These are phyloP conservation scores for Astatoreochromis straeleni DNA, from an alignment of 2,113 vertebrate species.

Conservation along the genomic window DNA sequence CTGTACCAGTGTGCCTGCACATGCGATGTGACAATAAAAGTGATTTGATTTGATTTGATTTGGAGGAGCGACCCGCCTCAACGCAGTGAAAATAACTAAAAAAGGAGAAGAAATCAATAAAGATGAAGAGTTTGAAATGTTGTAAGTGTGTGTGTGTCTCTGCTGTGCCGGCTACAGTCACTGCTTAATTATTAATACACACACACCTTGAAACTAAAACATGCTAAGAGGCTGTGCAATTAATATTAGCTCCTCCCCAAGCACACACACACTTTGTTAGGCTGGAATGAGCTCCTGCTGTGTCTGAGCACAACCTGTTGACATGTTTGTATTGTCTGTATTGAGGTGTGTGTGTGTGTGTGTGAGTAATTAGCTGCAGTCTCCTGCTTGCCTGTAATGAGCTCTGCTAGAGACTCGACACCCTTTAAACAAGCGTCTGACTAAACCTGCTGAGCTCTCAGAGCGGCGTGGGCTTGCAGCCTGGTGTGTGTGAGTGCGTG, in stretches of 20 bases:
- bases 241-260: constrained; percentile 39
- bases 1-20: too few species aligned
- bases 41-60: too few species aligned
- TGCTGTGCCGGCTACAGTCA: not conserved
- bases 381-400: constrained; percentile 48
- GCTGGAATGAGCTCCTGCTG: constrained; percentile 38
- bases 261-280: constrained; percentile 28
- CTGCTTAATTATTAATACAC: constrained; percentile 62
- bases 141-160: not conserved
- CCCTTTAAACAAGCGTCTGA: not conserved
- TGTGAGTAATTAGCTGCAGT: constrained; percentile 17
- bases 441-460: not conserved
- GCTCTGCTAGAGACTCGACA: not conserved
- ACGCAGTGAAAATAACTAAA: not conserved
- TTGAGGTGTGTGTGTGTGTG: not conserved
- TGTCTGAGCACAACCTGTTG: constrained; percentile 38
- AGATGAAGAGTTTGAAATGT: not conserved
- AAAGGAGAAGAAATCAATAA: not conserved
- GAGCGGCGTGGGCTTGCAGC: not conserved
- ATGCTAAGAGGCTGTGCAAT: constrained; percentile 53
- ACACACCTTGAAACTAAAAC: constrained; percentile 25
- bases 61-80: not conserved
- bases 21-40: too few species aligned
- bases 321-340: constrained; percentile 16
- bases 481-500: fast-evolving